Evolutionary conservation across 2,797 vertebrate species (phyloP), one percentile per base, ranked within the genome.

Genomic region (Platalea minor): DNA sequence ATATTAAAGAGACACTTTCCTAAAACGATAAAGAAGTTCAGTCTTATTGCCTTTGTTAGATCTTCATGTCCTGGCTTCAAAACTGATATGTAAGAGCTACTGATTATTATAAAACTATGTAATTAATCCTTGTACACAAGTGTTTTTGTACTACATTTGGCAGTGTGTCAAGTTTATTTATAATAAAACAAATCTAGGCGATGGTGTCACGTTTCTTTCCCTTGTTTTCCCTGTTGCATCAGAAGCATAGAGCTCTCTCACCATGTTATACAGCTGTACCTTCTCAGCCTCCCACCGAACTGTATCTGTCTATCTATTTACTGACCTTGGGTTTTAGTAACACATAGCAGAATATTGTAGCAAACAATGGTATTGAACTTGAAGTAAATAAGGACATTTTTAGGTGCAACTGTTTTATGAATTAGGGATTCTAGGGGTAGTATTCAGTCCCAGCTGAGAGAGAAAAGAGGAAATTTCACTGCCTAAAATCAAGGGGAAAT

Each of bases 181-280:
- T 19, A 74, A 18, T 17, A 64, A 60, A 17, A 25, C 6, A 60
- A 88, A 60, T 18, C 24, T 39, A 51, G 23, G 17, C 3, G 2
- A n/a, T 25, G 4, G 15, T 54, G 9, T 33, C 19, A 74, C 4
- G 7, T 45, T 85, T 64, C 37, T 68, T 94, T 82, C 23, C 21
- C 5, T 46, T 6, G 16, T 48, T 84, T 87, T 64, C 5, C 9
- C 8, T 45, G 4, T 35, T 60, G 6, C 19, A 41, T 48, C 33
- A 87, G 48, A 60, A 92, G 10, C 15, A 33, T 0, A 39, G 37
- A 67, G 4, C 6, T 46, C 9, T 46, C 8, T 21, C 15, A 48
- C 9, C 6, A 28, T 0, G 0, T 53, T 31, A 53, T 24, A 35
- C 1, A 75, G 6, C 10, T 56, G 12, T 23, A 78, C 12, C 35